Evolutionary conservation across 2,113 vertebrate species (phyloP).

Genomic region (Tyrannus savana): DNA sequence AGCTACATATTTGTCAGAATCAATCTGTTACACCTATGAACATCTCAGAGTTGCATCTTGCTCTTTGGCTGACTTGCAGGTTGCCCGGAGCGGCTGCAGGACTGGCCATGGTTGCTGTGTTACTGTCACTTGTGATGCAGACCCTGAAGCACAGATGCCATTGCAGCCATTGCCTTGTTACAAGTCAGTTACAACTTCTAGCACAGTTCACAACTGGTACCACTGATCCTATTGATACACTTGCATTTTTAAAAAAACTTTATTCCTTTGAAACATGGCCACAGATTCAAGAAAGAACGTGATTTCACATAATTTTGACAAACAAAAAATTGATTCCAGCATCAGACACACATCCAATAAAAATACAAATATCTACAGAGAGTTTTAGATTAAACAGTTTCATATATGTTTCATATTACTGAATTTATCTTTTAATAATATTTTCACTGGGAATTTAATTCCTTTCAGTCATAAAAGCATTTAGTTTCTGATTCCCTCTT

Average conservation of each 20-base stretch:
- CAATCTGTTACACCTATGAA: not conserved
- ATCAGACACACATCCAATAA: not conserved
- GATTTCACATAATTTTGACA: not conserved
- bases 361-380: not conserved
- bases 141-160: not conserved
- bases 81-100: not conserved
- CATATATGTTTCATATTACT: not conserved
- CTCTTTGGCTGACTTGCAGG: rapidly evolving
- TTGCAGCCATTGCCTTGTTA: rapidly evolving
- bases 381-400: not conserved
- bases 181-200: not conserved
- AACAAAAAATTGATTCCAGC: not conserved
- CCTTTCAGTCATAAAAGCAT: not conserved
- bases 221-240: not conserved
- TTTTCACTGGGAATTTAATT: not conserved
- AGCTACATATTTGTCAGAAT: not conserved
- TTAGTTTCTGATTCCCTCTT: not conserved
- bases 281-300: not conserved
- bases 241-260: not conserved
- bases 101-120: not conserved
- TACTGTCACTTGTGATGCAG: rapidly evolving
- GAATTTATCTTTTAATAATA: not conserved
- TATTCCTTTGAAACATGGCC: not conserved
- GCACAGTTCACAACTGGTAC: not conserved
- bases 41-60: not conserved